Base-by-base conservation (phyloP, 2,888 invertebrate species). In the Caenorhabditis sp. region DNA sequence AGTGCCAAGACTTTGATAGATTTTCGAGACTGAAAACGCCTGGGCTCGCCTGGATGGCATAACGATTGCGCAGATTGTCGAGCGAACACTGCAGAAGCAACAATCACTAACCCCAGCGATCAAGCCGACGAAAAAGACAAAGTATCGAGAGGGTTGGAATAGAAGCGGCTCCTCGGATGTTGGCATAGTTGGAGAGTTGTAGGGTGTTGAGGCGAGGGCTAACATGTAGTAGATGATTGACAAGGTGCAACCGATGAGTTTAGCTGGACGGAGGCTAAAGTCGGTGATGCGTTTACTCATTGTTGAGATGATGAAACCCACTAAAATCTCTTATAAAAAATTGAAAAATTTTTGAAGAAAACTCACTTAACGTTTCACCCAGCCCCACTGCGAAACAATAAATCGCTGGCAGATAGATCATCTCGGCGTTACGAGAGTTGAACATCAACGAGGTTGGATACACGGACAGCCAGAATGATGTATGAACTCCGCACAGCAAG, bases 371-470 rank as follows among this genome's bases (percentile, higher is more conserved):
- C 19, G 76, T 73, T 17, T 78, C 79, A 24, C 81, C 81, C n/a
- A 63, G 31, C 60, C 81, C 81, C 1, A 75, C 71, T 2, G 68
- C 69, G 14, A 75, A 53, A 53, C 75, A 67, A 53, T 77, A 81
- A 23, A 76, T 58, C 1, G 79, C 76, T n/a, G 73, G 75, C 5
- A 81, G 58, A 36, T 73, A 75, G 24, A 71, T 74, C 51, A 69
- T 17, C 5, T 51, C 6, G 1, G 75, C 50, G 23, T 79, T 79
- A n/a, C 62, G 62, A 1, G 57, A 64, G 2, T 68, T 78, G 66
- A 81, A 81, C 49, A 68, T 77, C 49, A 81, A 66, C 0, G 78
- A 70, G 3, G 81, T 81, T 6, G 81, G 77, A 49, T 76, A 76
- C 37, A 81, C 69, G 0, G 78, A 68, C 14, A 81, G 49, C 79